Percentiles rank a stretch among this genome's conserved stretches.
These are phyloP conservation scores for Papilio gigon DNA, from an alignment of 2,888 invertebrate genomes.

Conservation along the genomic window DNA sequence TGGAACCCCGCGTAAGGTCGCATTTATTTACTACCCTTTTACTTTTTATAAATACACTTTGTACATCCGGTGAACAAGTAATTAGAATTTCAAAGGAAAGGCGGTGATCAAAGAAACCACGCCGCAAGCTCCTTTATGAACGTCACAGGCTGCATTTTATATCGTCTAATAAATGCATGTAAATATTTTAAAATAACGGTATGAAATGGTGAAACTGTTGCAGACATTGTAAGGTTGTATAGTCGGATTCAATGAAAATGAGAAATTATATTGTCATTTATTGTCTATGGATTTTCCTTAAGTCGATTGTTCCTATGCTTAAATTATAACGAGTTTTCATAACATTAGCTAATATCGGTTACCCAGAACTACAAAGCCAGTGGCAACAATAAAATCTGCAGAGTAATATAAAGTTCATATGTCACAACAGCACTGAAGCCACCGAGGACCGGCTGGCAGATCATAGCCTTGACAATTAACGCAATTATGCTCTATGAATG, in stretches of 20 bases:
- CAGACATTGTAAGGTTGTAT: too few relatives aligned
- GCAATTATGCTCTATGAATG: constrained; percentile 46
- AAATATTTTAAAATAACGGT: constrained; percentile 18
- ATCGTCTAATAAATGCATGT: neutral
- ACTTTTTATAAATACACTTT: constrained; percentile 38
- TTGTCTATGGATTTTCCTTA: too few relatives aligned
- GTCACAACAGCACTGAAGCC: constrained; percentile 15
- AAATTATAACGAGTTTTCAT: neutral
- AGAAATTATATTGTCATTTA: too few relatives aligned
- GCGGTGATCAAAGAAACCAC: constrained; percentile 28
- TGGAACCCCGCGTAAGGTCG: constrained; percentile 32
- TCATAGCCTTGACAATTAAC: constrained; percentile 43
- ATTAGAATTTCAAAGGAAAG: constrained; percentile 33
- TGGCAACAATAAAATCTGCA: neutral
- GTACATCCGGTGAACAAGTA: constrained; percentile 27
- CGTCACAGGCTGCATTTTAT: neutral
- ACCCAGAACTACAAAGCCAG: neutral
- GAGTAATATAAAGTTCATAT: constrained; percentile 5
- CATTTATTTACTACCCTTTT: constrained; percentile 37
- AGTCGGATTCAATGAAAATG: too few relatives aligned
- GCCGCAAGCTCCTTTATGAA: constrained; percentile 12
- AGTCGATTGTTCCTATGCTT: too few relatives aligned
- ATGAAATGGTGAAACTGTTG: too few relatives aligned
- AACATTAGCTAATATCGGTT: neutral
- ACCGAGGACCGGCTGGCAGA: constrained; percentile 15